These are phyloP conservation scores for Mamestra configurata DNA, from an alignment of 1,140 invertebrate genomes.

Conservation along the genomic window DNA sequence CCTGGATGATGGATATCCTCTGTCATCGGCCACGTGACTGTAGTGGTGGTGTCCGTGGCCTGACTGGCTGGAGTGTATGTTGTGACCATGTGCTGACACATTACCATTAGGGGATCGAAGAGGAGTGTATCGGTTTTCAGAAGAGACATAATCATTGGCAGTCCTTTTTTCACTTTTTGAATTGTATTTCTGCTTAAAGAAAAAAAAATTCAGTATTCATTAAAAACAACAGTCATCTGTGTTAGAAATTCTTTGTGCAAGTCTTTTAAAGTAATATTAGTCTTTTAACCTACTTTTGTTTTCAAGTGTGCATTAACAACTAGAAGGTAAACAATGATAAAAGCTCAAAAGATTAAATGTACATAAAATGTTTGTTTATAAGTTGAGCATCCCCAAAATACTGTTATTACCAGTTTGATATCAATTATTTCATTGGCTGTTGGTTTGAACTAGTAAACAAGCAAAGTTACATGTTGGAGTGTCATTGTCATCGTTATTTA, in stretches of 20 bases:
- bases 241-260: neutral
- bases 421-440: neutral
- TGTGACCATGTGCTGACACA: slow-evolving; percentile 88
- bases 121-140: slow-evolving; percentile 81
- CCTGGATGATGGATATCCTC: slow-evolving; percentile 89
- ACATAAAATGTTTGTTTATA: slow-evolving; percentile 5
- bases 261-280: neutral
- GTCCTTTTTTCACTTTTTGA: slow-evolving; percentile 77
- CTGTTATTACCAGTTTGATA: neutral
- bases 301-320: slow-evolving; percentile 8
- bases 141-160: slow-evolving; percentile 88
- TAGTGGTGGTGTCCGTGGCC: slow-evolving; percentile 90
- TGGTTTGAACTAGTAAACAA: slow-evolving; percentile 10
- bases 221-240: neutral
- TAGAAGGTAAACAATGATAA: slow-evolving; percentile 26
- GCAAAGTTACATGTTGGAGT: neutral
- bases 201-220: slow-evolving; percentile 45
- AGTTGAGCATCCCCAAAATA: neutral
- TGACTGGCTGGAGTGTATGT: slow-evolving; percentile 91
- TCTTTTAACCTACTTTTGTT: neutral
- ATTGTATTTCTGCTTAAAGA: slow-evolving; percentile 79
- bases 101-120: slow-evolving; percentile 84
- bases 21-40: slow-evolving; percentile 91
- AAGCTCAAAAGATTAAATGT: neutral
- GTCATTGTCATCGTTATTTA: neutral